A percentile compares a stretch with the other conserved stretches of the same genome.
These are phyloP conservation scores for Salmo trutta DNA, from an alignment of 2,797 vertebrate genomes.

Conservation along the genomic window DNA sequence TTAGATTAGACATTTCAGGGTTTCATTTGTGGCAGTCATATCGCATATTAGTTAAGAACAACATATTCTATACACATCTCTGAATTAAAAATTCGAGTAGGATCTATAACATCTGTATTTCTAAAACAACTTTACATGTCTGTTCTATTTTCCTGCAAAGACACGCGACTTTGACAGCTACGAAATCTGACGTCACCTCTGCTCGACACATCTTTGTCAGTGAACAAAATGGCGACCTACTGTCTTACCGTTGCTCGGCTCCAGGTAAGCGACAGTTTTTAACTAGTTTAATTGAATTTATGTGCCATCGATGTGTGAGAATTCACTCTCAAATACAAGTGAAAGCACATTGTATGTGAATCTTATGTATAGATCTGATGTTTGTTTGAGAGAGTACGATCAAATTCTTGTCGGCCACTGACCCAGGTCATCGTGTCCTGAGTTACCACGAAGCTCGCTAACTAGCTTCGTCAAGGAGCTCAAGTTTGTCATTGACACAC, in stretches of 20 bases:
- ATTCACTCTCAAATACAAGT: background rate
- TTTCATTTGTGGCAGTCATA: background rate
- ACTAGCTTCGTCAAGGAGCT: background rate
- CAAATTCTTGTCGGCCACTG: constrained; percentile 6
- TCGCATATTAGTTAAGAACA: background rate
- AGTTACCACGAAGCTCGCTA: background rate
- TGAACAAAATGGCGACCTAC: constrained; percentile 91
- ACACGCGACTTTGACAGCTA: background rate
- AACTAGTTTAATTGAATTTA: constrained; percentile 10
- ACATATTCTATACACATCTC: background rate
- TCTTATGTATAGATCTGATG: background rate
- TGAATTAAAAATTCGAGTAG: background rate
- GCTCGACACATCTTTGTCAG: constrained; percentile 87
- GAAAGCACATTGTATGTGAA: no score
- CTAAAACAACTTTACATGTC: constrained; percentile 9
- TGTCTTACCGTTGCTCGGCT: constrained; percentile 79
- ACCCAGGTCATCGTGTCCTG: constrained; percentile 70
- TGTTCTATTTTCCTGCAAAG: constrained; percentile 88
- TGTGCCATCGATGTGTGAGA: background rate
- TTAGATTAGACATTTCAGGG: background rate
- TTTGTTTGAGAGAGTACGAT: background rate
- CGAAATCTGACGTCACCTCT: constrained; percentile 68
- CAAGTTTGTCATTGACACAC: background rate
- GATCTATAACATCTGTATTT: background rate
- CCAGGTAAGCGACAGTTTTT: constrained; percentile 74